phyloP scores from a whole-genome alignment of 2,888 invertebrate genomes.

The Lysandra bellargus region DNA sequence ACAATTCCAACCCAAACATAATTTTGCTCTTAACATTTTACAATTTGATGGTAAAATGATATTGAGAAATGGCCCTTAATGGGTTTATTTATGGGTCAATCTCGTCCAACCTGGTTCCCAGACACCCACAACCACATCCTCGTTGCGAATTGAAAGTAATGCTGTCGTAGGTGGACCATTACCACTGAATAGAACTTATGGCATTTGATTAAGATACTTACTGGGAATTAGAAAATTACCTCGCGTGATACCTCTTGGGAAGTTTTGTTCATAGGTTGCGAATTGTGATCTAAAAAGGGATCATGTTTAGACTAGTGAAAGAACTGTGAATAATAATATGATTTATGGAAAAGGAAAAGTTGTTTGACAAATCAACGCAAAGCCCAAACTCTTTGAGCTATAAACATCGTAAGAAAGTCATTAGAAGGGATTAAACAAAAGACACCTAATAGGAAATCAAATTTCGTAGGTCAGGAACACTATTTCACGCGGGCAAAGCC shows the following conservation, averaged over 20 bases:
- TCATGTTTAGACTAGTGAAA: no score
- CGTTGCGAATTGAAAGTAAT: slow-evolving; percentile 19
- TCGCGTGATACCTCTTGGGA: not conserved
- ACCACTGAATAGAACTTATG: slow-evolving; percentile 3
- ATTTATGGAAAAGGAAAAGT: no score
- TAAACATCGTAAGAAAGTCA: no score
- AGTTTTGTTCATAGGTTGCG: not conserved
- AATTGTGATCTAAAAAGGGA: no score
- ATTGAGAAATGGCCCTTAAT: not conserved
- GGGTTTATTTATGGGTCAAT: not conserved
- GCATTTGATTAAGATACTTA: slow-evolving; percentile 10
- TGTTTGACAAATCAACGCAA: no score
- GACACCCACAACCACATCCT: slow-evolving; percentile 7
- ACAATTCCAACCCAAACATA: not conserved
- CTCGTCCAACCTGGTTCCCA: slow-evolving; percentile 11
- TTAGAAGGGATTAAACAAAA: no score
- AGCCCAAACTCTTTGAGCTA: no score
- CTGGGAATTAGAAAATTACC: slow-evolving; percentile 10
- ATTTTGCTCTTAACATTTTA: no score
- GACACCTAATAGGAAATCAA: no score
- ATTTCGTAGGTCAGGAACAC: no score
- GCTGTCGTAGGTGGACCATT: slow-evolving; percentile 20
- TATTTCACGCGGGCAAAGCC: no score
- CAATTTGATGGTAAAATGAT: not conserved
- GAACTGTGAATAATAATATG: no score